Percentiles rank a stretch among this genome's conserved stretches.
Conservation (phyloP, 2,888 invertebrate genomes). For the Apocheima hispidaria region DNA sequence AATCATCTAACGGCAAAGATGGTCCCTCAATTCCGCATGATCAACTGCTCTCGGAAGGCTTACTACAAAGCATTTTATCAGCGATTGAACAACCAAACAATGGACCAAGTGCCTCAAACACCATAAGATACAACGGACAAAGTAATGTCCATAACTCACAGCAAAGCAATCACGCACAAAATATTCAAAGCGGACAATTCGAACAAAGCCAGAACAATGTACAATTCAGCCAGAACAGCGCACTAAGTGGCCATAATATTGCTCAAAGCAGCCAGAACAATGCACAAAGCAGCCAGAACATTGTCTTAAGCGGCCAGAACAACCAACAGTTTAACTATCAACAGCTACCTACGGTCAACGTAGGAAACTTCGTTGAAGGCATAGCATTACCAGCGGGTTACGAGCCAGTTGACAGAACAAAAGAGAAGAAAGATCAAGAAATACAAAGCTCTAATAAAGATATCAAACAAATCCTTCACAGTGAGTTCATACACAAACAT, state of each 20-base stretch:
- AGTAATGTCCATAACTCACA: constrained; percentile 19
- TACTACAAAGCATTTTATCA: constrained; percentile 92
- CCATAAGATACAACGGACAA: constrained; percentile 3
- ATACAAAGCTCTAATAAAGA: constrained; percentile 59
- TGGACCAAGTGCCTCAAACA: constrained; percentile 16
- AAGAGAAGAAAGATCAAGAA: constrained; percentile 62
- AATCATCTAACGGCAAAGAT: constrained; percentile 87
- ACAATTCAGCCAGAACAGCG: constrained; percentile 1
- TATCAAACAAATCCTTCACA: constrained; percentile 53
- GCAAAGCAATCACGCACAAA: constrained; percentile 22
- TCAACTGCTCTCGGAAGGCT: constrained; percentile 91
- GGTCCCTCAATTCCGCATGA: constrained; percentile 88
- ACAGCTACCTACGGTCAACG: constrained; percentile 41
- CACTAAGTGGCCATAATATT: constrained; percentile 21
- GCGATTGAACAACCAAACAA: constrained; percentile 91
- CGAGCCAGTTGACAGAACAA: constrained; percentile 73
- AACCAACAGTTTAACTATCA: constrained; percentile 37
- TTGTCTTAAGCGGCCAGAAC: constrained; percentile 22
- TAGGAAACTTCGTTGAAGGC: constrained; percentile 59
- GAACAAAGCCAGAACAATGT: constrained; percentile 12
- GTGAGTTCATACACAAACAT: constrained; percentile 55
- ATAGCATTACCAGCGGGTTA: constrained; percentile 75
- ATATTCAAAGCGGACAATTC: constrained; percentile 21
- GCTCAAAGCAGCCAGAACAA: constrained; percentile 26
- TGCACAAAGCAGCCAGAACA: constrained; percentile 34